Evolutionary conservation across 2,113 vertebrate species (phyloP).

Genomic region (Bolborhynchus lineola): DNA sequence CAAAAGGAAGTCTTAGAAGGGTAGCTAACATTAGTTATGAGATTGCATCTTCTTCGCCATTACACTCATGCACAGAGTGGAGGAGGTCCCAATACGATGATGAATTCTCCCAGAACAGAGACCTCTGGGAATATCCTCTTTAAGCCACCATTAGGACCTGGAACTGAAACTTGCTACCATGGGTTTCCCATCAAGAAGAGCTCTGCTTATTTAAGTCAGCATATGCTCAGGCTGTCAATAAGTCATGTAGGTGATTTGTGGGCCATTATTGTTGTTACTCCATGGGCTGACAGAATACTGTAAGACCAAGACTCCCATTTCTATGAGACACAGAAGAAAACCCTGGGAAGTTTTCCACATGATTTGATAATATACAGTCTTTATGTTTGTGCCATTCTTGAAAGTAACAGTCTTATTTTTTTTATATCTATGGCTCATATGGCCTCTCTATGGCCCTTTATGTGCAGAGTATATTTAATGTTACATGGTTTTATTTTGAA

Average conservation of each 20-base stretch:
- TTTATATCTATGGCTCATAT: not conserved
- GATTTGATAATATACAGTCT: not conserved
- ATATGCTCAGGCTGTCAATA: not conserved
- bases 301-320: not conserved
- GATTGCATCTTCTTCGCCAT: not conserved
- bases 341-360: not conserved
- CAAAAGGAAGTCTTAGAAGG: not conserved
- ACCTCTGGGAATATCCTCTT: not conserved
- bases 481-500: not conserved
- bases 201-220: not conserved
- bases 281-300: not conserved
- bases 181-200: not conserved
- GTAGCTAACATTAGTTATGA: not conserved
- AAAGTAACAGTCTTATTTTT: not conserved
- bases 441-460: not conserved
- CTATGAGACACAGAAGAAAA: not conserved
- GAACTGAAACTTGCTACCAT: not conserved
- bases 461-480: not conserved
- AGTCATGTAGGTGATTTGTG: not conserved
- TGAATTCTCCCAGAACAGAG: not conserved
- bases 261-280: not conserved
- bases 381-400: not conserved
- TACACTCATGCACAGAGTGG: not conserved
- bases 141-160: not conserved
- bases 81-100: fast-evolving